These are phyloP conservation scores for Gavia stellata DNA, from an alignment of 2,113 vertebrate genomes.

Conservation along the genomic window DNA sequence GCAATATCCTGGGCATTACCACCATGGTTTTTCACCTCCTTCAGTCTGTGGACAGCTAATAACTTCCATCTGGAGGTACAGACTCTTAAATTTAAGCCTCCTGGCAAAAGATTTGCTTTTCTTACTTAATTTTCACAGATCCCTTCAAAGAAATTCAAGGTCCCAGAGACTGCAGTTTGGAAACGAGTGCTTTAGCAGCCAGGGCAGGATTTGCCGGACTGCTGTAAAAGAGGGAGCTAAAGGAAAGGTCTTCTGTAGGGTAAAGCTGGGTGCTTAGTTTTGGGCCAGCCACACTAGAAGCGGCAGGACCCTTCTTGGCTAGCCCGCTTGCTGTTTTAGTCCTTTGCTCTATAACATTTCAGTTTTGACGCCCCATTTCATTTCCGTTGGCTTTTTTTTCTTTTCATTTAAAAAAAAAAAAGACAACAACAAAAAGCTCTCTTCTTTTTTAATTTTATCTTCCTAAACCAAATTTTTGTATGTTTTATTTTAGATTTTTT, in stretches of 20 bases:
- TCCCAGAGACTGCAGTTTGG: not conserved
- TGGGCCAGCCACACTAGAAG: not conserved
- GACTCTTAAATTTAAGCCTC: not conserved
- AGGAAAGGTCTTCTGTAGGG: not conserved
- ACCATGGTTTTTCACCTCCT: not conserved
- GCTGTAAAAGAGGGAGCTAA: not conserved
- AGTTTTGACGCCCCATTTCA: not conserved
- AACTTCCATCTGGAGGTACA: slow-evolving; percentile 3
- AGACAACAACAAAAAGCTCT: slow-evolving; percentile 40
- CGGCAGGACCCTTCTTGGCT: slow-evolving; percentile 44
- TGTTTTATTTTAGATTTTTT: slow-evolving; percentile 81
- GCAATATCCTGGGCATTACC: not conserved
- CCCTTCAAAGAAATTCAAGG: not conserved
- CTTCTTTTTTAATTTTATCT: slow-evolving; percentile 60
- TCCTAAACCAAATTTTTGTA: slow-evolving; percentile 65
- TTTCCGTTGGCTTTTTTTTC: slow-evolving; percentile 11
- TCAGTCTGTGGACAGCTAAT: not conserved
- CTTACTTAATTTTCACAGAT: not conserved
- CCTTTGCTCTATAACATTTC: slow-evolving; percentile 36
- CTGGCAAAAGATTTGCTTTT: slow-evolving; percentile 5
- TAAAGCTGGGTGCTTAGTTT: not conserved
- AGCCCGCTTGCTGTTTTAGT: slow-evolving; percentile 23
- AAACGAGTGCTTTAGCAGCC: not conserved
- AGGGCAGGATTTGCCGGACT: not conserved
- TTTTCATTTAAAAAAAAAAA: slow-evolving; percentile 1